Base-by-base conservation (phyloP, 2,888 invertebrate genomes). In the Acrobasis suavella region DNA sequence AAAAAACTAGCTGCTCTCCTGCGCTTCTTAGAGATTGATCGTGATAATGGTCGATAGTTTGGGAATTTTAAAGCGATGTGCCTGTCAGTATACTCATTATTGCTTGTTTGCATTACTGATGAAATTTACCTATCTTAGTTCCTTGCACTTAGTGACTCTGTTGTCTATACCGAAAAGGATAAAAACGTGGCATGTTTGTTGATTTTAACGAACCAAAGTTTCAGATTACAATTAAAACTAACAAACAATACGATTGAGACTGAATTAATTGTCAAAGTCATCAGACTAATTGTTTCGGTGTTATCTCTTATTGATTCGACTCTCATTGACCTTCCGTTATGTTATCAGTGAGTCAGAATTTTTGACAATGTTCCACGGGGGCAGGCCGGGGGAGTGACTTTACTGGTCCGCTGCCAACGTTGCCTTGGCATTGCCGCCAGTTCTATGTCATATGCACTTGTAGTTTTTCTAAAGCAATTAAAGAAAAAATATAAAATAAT, bases 371-470 rank as follows among this genome's bases (percentile, higher is more conserved):
- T 51, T 56, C 39, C 17, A 58, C 49, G 58, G 32, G 65, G 52
- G 65, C 59, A 69, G 72, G 70, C 68, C 72, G 69, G 56, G 63
- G 61, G 58, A 66, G 64, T 70, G 66, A 70, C 62, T 74, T 76
- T 76, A 68, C 85, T 87, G 86, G 82, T 83, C 77, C 75, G 76
- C 76, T 90, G 90, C 89, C 89, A 91, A 87, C 86, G 86, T 75
- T 70, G 72, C 86, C 87, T 90, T 89, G 89, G 89, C 89, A 89
- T 86, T 86, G 80, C 75, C 39, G 15, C 69, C 46, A 6, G 7
- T 14, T 14, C n/a, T 69, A 67, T 69, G 73, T 72, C 74, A 69
- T 70, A 12, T 42, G 7, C 56, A 12, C 14, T 42, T 46, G 46
- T 46, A 14, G 14, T 46, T n/a, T 46, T 46, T 46, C 7, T 46